phyloP scores from a whole-genome alignment of 2,113 vertebrate species.

The Heterocephalus glaber region DNA sequence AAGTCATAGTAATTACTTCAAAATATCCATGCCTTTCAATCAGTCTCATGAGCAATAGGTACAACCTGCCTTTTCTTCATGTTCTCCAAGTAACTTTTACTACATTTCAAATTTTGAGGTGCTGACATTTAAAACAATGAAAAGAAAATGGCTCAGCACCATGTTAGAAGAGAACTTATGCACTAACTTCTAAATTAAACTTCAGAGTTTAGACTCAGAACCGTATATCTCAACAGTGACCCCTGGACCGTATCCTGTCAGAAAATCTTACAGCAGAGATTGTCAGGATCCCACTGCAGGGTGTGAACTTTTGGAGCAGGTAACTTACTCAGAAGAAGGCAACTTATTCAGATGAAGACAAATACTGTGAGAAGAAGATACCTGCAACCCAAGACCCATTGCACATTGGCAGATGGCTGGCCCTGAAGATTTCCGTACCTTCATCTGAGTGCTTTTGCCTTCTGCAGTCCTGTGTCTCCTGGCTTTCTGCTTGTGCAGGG shows the following conservation, averaged over 20 bases:
- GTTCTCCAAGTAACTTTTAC: background rate
- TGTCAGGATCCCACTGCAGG: accelerated
- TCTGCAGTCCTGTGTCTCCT: accelerated
- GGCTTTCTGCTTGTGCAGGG: accelerated
- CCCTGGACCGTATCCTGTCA: accelerated
- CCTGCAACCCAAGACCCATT: accelerated
- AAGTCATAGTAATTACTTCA: background rate
- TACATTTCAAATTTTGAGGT: background rate
- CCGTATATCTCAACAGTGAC: accelerated
- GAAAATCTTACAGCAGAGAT: accelerated
- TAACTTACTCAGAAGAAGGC: background rate
- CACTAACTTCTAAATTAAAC: accelerated
- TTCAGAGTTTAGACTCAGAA: background rate
- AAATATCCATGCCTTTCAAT: accelerated
- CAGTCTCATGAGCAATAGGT: accelerated
- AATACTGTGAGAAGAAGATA: background rate
- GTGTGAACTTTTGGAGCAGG: too few relatives aligned
- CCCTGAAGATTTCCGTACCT: accelerated
- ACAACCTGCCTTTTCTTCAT: background rate
- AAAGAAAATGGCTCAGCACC: background rate
- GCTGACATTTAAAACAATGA: background rate
- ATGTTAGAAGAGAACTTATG: accelerated
- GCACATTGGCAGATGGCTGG: accelerated
- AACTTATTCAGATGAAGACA: background rate
- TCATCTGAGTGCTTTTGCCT: accelerated